Evolutionary conservation across 2,888 invertebrate genomes (phyloP), one percentile per base, ranked within the genome.

Genomic region (Toxonevra muliebris): DNA sequence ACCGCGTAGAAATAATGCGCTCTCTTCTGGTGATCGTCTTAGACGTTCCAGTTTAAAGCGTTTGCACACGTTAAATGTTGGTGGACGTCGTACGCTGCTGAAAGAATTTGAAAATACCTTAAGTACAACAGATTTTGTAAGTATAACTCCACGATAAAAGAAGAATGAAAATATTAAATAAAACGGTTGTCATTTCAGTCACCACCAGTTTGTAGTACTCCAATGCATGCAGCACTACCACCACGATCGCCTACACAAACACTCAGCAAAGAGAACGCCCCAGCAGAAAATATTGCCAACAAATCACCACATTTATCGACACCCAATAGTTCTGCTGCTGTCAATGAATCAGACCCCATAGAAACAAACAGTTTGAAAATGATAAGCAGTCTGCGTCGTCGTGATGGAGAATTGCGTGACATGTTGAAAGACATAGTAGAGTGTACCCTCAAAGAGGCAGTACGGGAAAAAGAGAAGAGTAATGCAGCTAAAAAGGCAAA

Each of bases 81-180:
- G 48, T 3, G 71, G 73, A 1, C 57, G 68, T 13, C 65, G 75
- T 5, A 71, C 66, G 12, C 63, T 75, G 20, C 43, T 74, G 12
- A 65, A 71, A 30, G 75, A 74, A 41, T 75, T 75, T 40, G 74
- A 75, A 63, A 72, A 45, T 52, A 73, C 74, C 5, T 19, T 72
- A 8, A 19, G 52, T 1, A 52, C 69, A 9, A 8, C 58, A 0
- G 68, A 69, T 54, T 75, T 75, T 66, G 69, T 72, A 69, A 66
- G 72, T 61, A 59, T 53, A 30, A 48, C 40, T 19, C 19, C 12
- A 30, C 10, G 42, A 15, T 48, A 42, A 42, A n/a, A n/a, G 42
- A 40, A 19, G 40, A 53, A 42, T 9, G 10, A 5, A 1, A 43
- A 19, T 1, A 11, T 55, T 41, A 58, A 61, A 41, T 58, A 15